Conservation (phyloP, 1,140 invertebrate species). For the Ceratina calcarata region DNA sequence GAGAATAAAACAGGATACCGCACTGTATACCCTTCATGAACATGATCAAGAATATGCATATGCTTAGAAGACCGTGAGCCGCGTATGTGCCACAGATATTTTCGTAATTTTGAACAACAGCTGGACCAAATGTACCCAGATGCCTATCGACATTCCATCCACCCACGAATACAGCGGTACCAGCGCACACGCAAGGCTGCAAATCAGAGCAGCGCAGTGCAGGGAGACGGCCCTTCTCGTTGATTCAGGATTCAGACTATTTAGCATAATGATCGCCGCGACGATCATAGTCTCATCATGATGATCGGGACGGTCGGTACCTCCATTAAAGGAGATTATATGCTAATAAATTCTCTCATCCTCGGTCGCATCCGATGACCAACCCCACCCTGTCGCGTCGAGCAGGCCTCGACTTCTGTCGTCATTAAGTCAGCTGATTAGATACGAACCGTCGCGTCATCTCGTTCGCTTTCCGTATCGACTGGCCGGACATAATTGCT, state of each 20-base stretch:
- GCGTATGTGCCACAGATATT: constrained; percentile 31
- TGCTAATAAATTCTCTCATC: constrained; percentile 46
- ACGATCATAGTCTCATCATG: constrained; percentile 22
- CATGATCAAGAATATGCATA: constrained; percentile 12
- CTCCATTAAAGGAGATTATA: constrained; percentile 53
- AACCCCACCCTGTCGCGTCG: not conserved
- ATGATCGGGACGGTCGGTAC: constrained; percentile 28
- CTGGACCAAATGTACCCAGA: constrained; percentile 45
- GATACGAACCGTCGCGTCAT: constrained; percentile 31
- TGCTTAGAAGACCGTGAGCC: constrained; percentile 31
- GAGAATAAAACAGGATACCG: constrained; percentile 32
- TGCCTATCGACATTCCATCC: constrained; percentile 63
- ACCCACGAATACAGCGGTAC: constrained; percentile 50
- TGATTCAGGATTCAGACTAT: constrained; percentile 47
- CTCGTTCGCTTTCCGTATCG: constrained; percentile 37
- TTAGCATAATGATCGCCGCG: constrained; percentile 46
- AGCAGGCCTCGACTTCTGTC: constrained; percentile 29
- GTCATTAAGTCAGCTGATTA: constrained; percentile 52
- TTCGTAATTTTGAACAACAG: constrained; percentile 44
- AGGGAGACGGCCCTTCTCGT: constrained; percentile 2
- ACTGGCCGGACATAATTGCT: constrained; percentile 43
- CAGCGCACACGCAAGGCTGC: constrained; percentile 12
- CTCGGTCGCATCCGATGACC: not conserved
- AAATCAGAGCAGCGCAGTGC: not conserved
- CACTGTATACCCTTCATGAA: constrained; percentile 31